Base-by-base conservation (phyloP, 2,888 invertebrate species). In the Zelleria hepariella region DNA sequence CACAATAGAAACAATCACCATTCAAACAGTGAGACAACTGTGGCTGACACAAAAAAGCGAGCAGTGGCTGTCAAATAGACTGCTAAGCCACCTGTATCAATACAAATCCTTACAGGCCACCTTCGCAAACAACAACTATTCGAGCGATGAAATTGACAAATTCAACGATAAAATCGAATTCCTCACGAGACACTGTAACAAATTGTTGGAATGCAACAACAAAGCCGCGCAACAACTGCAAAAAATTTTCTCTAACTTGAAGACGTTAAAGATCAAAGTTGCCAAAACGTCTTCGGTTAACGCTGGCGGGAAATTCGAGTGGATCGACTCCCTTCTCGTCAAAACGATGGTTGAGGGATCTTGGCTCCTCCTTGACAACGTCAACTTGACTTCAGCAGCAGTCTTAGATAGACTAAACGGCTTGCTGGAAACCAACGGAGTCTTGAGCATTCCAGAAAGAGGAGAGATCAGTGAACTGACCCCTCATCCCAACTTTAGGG, bases 341-440 rank as follows among this genome's bases (percentile, higher is more conserved):
- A 95, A 95, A 89, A 94, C 96, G 60, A 83, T 97, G 64, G 91
- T 92, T 68, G 92, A 93, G 71, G 97, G 97, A 0, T 91, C 94
- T 32, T 97, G 96, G 94, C 85, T 98, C 48, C 85, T 96, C 56
- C 85, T 97, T 60, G 97, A 97, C 80, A 97, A 98, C 79, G 98
- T 97, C 1, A 98, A 99, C 86, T 91, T 98, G 59, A 98, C 98
- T 76, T 97, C 98, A 66, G 94, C 99, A 0, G 98, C 99, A 7
- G 98, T 99, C 8, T 85, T 99, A 67, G 99, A 99, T 81, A 93
- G 99, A 65, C 89, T 99, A 18, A 99, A 99, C 89, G 96, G 95
- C 0, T 91, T 99, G 7, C 90, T 99, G 68, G 99, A 99, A 85
- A 96, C 97, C 0, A 93, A 94, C 66, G 99, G 99, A 0, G 93